Evolutionary conservation across 2,797 vertebrate species (phyloP).

Genomic region (Rhinatrema bivittatum): DNA sequence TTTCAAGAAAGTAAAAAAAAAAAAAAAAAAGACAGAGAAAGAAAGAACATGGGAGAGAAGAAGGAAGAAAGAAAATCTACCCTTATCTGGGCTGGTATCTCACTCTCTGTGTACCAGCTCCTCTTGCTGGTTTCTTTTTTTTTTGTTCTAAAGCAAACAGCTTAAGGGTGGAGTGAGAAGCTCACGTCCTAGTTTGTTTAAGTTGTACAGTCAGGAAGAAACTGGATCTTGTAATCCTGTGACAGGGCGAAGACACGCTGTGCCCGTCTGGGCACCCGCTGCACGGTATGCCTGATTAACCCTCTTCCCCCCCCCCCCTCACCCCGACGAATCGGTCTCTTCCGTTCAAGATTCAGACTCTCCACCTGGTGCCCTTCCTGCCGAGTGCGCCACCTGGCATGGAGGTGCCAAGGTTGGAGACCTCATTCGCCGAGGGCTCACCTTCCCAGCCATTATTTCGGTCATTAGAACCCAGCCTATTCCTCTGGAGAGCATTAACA

Average conservation of each 20-base stretch:
- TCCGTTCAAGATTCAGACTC: slow-evolving; percentile 28
- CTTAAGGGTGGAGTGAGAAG: slow-evolving; percentile 6
- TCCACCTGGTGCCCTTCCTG: slow-evolving; percentile 45
- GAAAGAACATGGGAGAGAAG: too few relatives aligned
- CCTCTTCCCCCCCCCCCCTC: slow-evolving; percentile 37
- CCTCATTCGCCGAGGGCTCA: slow-evolving; percentile 45
- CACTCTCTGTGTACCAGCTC: neutral
- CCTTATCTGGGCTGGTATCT: neutral
- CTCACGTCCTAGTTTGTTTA: slow-evolving; percentile 9
- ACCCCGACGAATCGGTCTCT: slow-evolving; percentile 31
- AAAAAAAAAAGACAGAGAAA: too few relatives aligned
- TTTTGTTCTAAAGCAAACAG: slow-evolving; percentile 9
- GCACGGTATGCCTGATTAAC: slow-evolving; percentile 37
- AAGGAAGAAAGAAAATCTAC: neutral
- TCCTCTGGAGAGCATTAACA: slow-evolving; percentile 55
- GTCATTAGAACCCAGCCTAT: slow-evolving; percentile 58
- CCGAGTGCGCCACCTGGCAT: slow-evolving; percentile 44
- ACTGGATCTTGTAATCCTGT: slow-evolving; percentile 18
- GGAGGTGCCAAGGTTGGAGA: slow-evolving; percentile 49
- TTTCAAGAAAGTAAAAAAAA: too few relatives aligned
- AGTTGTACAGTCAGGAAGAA: slow-evolving; percentile 17
- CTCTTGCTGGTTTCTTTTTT: slow-evolving; percentile 8
- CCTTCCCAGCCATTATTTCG: slow-evolving; percentile 52
- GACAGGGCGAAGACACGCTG: slow-evolving; percentile 4
- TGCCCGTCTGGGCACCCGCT: slow-evolving; percentile 13